These are phyloP conservation scores for Nesidiocoris tenuis DNA, from an alignment of 2,888 invertebrate species.

Conservation along the genomic window DNA sequence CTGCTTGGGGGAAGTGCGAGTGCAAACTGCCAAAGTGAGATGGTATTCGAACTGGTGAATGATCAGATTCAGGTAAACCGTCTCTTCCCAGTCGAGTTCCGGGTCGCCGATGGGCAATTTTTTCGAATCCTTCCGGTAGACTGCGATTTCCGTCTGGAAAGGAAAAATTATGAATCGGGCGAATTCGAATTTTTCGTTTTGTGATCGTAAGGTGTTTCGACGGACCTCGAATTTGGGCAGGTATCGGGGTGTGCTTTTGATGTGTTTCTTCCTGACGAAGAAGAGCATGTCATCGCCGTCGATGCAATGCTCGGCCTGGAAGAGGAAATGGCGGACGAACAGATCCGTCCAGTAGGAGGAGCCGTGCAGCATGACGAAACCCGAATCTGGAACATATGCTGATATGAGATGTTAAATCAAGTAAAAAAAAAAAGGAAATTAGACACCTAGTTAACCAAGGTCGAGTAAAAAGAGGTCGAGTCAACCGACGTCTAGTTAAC, in stretches of 20 bases:
- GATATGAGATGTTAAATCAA: too few relatives aligned
- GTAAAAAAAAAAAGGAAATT: too few relatives aligned
- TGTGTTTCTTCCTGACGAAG: conserved; percentile 90
- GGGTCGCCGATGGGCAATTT: conserved; percentile 95
- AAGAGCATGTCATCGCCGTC: conserved; percentile 93
- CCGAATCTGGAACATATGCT: conserved; percentile 80
- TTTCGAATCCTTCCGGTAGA: conserved; percentile 94
- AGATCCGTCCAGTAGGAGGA: conserved; percentile 95
- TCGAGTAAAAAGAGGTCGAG: too few relatives aligned
- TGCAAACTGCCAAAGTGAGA: conserved; percentile 95
- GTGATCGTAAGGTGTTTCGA: too few relatives aligned
- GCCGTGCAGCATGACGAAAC: conserved; percentile 88
- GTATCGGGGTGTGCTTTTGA: conserved; percentile 81
- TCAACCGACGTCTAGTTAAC: too few relatives aligned
- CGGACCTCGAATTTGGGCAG: conserved; percentile 85
- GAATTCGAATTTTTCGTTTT: background rate
- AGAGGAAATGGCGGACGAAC: conserved; percentile 90
- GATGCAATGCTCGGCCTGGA: conserved; percentile 83
- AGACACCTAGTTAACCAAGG: too few relatives aligned
- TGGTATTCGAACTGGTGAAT: conserved; percentile 99
- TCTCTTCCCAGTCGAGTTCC: conserved; percentile 98
- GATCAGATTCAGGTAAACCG: conserved; percentile 94
- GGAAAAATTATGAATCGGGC: background rate
- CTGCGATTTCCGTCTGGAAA: conserved; percentile 87
- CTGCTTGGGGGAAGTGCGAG: conserved; percentile 94